Conservation (phyloP, 1,140 invertebrate genomes). For the Conus ventricosus region DNA sequence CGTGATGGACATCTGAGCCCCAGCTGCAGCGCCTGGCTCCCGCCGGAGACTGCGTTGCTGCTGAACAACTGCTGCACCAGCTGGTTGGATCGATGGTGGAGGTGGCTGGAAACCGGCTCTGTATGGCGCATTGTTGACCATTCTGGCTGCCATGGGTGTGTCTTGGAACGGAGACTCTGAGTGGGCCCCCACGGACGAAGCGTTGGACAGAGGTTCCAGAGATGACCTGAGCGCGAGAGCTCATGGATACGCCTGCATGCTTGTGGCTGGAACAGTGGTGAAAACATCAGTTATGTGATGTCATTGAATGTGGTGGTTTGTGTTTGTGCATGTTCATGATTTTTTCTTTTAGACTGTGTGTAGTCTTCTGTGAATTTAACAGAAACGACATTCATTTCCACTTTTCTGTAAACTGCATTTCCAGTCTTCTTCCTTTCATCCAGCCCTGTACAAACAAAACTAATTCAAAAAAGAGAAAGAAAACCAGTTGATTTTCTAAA, state of each 20-base stretch:
- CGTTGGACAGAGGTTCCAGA: conserved; percentile 21
- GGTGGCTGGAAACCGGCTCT: conserved; percentile 36
- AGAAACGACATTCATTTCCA: not conserved
- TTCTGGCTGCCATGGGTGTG: conserved; percentile 42
- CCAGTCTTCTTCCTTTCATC: no score
- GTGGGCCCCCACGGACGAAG: conserved; percentile 35
- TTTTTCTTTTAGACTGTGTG: no score
- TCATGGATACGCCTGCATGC: not conserved
- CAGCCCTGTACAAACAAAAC: no score
- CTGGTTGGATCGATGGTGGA: conserved; percentile 32
- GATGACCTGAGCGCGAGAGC: conserved; percentile 27
- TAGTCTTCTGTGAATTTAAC: no score
- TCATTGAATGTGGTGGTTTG: not conserved
- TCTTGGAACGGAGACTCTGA: conserved; percentile 40
- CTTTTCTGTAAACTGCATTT: no score
- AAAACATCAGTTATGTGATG: no score
- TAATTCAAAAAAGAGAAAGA: not conserved
- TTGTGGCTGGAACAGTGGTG: not conserved
- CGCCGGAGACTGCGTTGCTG: not conserved
- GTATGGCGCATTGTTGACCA: conserved; percentile 32
- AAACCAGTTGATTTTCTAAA: no score
- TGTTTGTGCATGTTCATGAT: not conserved
- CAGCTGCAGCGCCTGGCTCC: not conserved
- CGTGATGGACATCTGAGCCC: not conserved
- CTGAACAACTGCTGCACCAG: conserved; percentile 41